Evolutionary conservation across 2,797 vertebrate species (phyloP).

Genomic region (Pampus argenteus): DNA sequence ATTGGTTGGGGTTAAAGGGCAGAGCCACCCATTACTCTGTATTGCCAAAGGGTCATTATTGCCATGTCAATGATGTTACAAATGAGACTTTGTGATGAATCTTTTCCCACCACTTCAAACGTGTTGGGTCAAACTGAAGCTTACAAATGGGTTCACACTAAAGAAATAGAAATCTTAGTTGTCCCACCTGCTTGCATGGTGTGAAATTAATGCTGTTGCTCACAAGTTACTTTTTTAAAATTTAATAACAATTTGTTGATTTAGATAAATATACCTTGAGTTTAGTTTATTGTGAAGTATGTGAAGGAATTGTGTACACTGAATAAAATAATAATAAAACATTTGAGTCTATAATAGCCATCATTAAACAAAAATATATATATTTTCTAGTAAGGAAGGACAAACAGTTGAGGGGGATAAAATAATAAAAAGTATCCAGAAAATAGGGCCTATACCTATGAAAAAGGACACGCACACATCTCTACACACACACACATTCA

Average conservation of each 20-base stretch:
- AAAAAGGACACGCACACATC: conserved; percentile 20
- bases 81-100: conserved; percentile 85
- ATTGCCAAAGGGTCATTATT: conserved; percentile 83
- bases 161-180: conserved; percentile 39
- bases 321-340: background rate
- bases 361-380: background rate
- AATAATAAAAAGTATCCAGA: conserved; percentile 1
- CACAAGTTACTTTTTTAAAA: conserved; percentile 9
- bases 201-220: background rate
- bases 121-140: conserved; percentile 42
- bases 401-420: conserved; percentile 4
- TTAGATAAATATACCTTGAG: background rate
- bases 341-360: background rate
- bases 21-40: conserved; percentile 81
- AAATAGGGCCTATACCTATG: conserved; percentile 9
- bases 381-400: background rate
- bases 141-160: conserved; percentile 58
- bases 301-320: background rate
- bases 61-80: conserved; percentile 82
- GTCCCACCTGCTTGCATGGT: conserved; percentile 17
- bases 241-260: background rate
- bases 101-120: conserved; percentile 81
- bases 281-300: background rate
- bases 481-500: conserved; percentile 27
- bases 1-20: conserved; percentile 81